Evolutionary conservation across 2,797 vertebrate species (phyloP), one percentile per base, ranked within the genome.

Genomic region (Gephyroberyx darwinii): DNA sequence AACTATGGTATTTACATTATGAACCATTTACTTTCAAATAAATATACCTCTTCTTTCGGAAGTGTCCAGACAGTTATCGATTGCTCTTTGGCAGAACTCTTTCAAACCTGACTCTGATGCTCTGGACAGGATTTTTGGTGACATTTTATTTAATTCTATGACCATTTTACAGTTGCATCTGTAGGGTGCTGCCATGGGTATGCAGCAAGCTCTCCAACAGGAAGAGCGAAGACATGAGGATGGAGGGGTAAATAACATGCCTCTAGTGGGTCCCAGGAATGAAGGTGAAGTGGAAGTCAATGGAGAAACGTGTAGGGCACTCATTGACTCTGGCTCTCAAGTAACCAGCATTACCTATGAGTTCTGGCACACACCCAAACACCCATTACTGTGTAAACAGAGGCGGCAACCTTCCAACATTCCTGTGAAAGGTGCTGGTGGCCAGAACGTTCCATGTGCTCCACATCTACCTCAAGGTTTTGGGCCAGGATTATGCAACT

Each of bases 271-370:
- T 0, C 82, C 63, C 20, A 83, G 69, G 19, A 86, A 85, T 16
- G 65, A 90, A 8, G 84, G 83, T 1, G 63, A 77, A 8, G 77
- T 87, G 2, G 56, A 74, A 51, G 71, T 87, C 0, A 80, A 82
- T 57, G 77, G 80, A 19, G 0, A 77, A 58, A n/a, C 84, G 83
- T 57, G 26, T 26, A 26, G 84, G 19, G 26, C 16, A 74, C 68
- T 0, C 74, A 86, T 88, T 37, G 80, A 88, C 20, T 87, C 81
- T 35, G 83, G 83, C 7, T 86, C 78, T 0, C 78, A 88, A 2
- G 14, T 90, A 35, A 84, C 77, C 12, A 90, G 62, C 7, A 82
- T 88, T 35, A 88, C 77, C 0, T 30, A 84, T 50, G 33, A 10
- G 0, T 87, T 65, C 19, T 86, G 74, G 62, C 17, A 3, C 26